Evolutionary conservation across 1,140 invertebrate species (phyloP).

Genomic region (Pseudomyrmex cubaensis): DNA sequence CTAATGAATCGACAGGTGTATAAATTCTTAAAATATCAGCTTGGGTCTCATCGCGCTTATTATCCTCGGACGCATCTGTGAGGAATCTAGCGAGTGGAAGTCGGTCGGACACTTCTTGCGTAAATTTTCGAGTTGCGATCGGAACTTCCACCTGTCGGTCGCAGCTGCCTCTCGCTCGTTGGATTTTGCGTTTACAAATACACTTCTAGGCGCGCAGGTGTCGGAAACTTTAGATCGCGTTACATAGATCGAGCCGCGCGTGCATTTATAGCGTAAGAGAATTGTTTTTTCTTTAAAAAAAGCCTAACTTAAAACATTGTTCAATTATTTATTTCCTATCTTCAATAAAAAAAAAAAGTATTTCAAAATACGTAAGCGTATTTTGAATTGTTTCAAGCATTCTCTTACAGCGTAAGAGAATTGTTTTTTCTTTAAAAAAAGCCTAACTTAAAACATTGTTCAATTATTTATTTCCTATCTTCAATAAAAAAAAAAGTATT

Average conservation of each 20-base stretch:
- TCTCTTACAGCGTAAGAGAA: background rate
- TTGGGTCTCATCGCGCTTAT: background rate
- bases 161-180: slow-evolving; percentile 26
- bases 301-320: background rate
- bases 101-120: slow-evolving; percentile 14
- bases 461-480: background rate
- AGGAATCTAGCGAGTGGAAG: slow-evolving; percentile 23
- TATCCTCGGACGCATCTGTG: slow-evolving; percentile 4
- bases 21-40: slow-evolving; percentile 14
- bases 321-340: background rate
- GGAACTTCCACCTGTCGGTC: slow-evolving; percentile 32
- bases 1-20: slow-evolving; percentile 25
- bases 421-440: background rate
- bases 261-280: background rate
- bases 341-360: too few species aligned
- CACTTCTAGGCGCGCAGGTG: slow-evolving; percentile 24
- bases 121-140: slow-evolving; percentile 38
- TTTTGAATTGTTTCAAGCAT: too few species aligned
- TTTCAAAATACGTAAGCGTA: too few species aligned
- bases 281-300: background rate
- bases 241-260: background rate
- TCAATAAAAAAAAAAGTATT: too few species aligned
- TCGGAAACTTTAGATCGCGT: slow-evolving; percentile 27
- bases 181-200: slow-evolving; percentile 6
- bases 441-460: background rate